Base-by-base conservation (phyloP, 2,113 vertebrate genomes). In the Nibea coibor region DNA sequence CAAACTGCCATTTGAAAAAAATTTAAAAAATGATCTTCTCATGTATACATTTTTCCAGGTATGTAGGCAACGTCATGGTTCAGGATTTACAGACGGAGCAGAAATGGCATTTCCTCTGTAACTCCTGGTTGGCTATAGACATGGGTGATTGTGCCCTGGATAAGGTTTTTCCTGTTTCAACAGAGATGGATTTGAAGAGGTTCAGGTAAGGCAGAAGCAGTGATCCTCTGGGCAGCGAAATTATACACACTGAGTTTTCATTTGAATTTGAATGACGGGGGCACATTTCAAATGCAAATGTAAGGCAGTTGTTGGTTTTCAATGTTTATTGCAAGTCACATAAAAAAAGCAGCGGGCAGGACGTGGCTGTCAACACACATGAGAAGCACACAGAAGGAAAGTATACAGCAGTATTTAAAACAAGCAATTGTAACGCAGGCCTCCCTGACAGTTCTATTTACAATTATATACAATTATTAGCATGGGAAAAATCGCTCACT, bases 61-160 rank as follows among this genome's bases (percentile, higher is more conserved):
- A 95, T 3, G 93, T 99, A 48, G 96, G 96, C 80, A 93, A 91
- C 31, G 91, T 96, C 11, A 78, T 95, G 84, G 95, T 98, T 45
- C 95, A 97, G 16, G 97, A 99, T 64, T 72, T 97, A 43, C 95
- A 93, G 19, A 91, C 89, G 2, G 94, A 95, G 68, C 88, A 90
- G 78, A 97, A 96, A 83, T 97, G 96, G 96, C 91, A 97, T 81
- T 97, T 98, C 89, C 93, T 98, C 12, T 99, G 97, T 83, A 97
- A 96, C 82, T 97, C 96, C 0, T 99, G 98, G 97, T 90, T 99
- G 62, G 94, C 96, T 6, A 58, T 97, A n/a, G 93, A 97, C 69
- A 86, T 96, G 1, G 96, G 94, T 26, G 97, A 97, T 35, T 96
- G 97, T 57, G 87, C 95, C 28, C 92, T 98, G 0, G 96, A 98